Percentiles rank a stretch among this genome's conserved stretches.
Evolutionary conservation across 2,113 vertebrate genomes (phyloP).

Genomic region (Colinus virginianus): DNA sequence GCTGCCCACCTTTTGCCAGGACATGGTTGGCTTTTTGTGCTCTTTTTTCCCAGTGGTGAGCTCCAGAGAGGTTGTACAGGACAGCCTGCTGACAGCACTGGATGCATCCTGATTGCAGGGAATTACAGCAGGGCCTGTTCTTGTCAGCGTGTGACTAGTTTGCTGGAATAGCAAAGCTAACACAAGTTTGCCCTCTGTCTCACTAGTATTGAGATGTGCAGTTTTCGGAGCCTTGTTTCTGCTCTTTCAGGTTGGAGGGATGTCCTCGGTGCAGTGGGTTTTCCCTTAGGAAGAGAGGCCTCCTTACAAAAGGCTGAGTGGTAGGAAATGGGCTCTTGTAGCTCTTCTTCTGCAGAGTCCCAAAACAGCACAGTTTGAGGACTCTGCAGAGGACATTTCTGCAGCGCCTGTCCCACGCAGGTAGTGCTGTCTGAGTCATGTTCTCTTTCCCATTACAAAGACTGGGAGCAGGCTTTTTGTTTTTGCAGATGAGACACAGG

Average conservation of each 20-base stretch:
- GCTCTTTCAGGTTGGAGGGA: neutral
- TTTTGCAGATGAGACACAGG: neutral
- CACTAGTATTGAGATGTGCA: neutral
- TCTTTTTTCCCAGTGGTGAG: neutral
- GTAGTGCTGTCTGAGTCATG: neutral
- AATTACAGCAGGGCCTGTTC: neutral
- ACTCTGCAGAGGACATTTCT: neutral
- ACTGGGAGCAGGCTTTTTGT: neutral
- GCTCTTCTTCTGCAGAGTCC: neutral
- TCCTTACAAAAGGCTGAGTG: rapidly evolving
- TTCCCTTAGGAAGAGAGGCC: neutral
- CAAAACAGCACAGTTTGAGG: neutral
- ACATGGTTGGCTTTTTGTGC: neutral
- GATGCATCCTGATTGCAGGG: neutral
- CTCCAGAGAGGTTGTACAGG: neutral
- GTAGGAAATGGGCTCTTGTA: neutral
- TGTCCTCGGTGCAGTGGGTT: neutral
- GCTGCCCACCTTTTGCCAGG: neutral
- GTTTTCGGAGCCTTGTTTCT: neutral
- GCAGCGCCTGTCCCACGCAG: neutral
- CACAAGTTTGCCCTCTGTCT: neutral
- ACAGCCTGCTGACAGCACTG: neutral
- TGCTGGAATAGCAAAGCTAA: neutral
- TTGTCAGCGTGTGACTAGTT: neutral
- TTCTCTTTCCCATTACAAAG: neutral